Conservation (phyloP, 2,113 vertebrate species). For the Stegastes partitus region DNA sequence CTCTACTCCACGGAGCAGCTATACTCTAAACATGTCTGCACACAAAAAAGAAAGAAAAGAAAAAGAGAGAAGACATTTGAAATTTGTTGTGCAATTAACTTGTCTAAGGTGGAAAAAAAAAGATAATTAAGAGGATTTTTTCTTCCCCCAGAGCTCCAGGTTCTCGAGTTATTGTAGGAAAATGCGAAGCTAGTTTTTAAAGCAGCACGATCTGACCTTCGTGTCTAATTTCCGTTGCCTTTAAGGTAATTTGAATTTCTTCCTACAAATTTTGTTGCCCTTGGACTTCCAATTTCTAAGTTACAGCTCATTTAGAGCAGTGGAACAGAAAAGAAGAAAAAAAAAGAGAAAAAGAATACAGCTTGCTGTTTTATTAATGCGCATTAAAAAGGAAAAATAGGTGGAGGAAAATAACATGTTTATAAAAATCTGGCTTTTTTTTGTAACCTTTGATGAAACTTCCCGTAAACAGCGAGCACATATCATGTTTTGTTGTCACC, state of each 20-base stretch:
- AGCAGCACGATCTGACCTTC: neutral
- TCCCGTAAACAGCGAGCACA: neutral
- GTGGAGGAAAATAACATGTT: neutral
- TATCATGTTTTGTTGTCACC: neutral
- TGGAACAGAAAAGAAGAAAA: neutral
- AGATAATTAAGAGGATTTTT: neutral
- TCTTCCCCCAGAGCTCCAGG: neutral
- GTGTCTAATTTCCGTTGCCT: neutral
- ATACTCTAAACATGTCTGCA: no score
- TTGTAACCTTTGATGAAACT: neutral
- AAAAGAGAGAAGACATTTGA: neutral
- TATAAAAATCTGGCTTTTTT: neutral
- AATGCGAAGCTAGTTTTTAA: neutral
- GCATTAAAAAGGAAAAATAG: neutral
- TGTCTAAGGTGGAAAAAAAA: neutral
- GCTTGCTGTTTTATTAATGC: neutral
- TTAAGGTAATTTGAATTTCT: neutral
- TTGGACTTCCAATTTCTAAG: constrained; percentile 9
- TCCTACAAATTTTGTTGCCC: neutral
- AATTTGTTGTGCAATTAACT: neutral
- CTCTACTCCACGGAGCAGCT: no score
- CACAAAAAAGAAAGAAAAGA: no score
- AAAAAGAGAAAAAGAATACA: neutral
- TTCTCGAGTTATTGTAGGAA: neutral
- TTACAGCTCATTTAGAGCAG: constrained; percentile 7